phyloP scores from a whole-genome alignment of 2,113 vertebrate genomes.

The Haliaeetus leucogaster region DNA sequence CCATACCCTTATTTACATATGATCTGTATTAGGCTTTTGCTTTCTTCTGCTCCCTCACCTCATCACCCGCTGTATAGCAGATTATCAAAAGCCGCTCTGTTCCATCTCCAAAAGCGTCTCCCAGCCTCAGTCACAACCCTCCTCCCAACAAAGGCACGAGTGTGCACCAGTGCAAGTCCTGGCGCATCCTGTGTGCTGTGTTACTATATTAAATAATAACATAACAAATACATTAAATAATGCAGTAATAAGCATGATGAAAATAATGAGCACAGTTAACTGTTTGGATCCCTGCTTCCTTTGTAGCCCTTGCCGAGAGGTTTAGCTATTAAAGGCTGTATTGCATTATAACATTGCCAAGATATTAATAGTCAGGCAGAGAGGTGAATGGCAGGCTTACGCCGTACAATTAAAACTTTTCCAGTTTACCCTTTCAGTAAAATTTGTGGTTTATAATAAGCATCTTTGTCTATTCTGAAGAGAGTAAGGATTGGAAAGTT shows the following conservation, averaged over 20 bases:
- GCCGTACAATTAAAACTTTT: slow-evolving; percentile 44
- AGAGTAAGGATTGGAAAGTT: slow-evolving; percentile 42
- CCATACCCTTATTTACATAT: not conserved
- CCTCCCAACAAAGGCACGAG: not conserved
- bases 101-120: not conserved
- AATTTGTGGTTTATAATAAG: slow-evolving; percentile 56
- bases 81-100: not conserved
- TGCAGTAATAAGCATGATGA: not conserved
- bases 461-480: slow-evolving; percentile 48
- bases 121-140: not conserved
- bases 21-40: not conserved
- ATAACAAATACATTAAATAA: slow-evolving; percentile 26
- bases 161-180: not conserved
- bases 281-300: slow-evolving; percentile 26
- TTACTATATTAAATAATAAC: slow-evolving; percentile 13
- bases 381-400: slow-evolving; percentile 40
- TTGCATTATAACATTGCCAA: not conserved
- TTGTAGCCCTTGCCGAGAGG: not conserved
- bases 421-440: slow-evolving; percentile 58
- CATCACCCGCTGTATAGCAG: not conserved
- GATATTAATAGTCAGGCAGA: slow-evolving; percentile 53
- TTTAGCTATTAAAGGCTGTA: slow-evolving; percentile 13
- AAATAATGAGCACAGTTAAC: slow-evolving; percentile 32
- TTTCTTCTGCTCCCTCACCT: not conserved
- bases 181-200: not conserved